Evolutionary conservation across 1,140 invertebrate species (phyloP), one percentile per base, ranked within the genome.

Genomic region (Conus ventricosus): DNA sequence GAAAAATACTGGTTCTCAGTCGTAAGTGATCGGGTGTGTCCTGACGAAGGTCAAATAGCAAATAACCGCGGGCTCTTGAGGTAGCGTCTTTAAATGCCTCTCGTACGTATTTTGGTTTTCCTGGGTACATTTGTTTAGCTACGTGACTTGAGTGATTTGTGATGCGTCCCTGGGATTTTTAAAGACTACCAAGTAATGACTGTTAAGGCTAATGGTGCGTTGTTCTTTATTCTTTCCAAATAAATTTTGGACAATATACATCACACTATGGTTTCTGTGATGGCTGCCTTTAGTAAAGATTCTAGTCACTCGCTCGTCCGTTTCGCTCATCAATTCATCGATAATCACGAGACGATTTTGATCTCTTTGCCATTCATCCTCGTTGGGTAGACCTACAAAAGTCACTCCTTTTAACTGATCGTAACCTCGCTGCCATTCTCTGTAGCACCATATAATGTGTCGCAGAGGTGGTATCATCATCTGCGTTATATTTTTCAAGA

Each of bases 211-310:
- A 15, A 90, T 90, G 39, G 90, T 91, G 67, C 89, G 27, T 55
- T 87, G 89, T 13, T 91, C 85, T 71, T 89, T 90, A 60, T 84
- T 60, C 71, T 91, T 91, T 20, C 75, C 76, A 85, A 90, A 90
- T 13, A 85, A 55, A 85, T 91, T 88, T 90, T 88, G 11, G 89
- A 81, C 10, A n/a, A 90, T 88, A 67, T 84, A 87, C 67, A 89
- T 87, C 8, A 90, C 71, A 71, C 88, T 89, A 10, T 84, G 20
- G 39, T 89, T 90, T 20, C 82, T 54, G n/a, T 87, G 88, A 87
- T 89, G 90, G 55, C 63, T 76, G 4, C 88, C 88, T 57, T 89
- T 87, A 17, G 90, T 90, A 85, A 89, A 90, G 11, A 89, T 23
- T 57, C 88, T 82, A 55, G 85, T 84, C n/a, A 88, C 39, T 39